These are phyloP conservation scores for Cyprinodon tularosa DNA, from an alignment of 2,113 vertebrate genomes.

Conservation along the genomic window DNA sequence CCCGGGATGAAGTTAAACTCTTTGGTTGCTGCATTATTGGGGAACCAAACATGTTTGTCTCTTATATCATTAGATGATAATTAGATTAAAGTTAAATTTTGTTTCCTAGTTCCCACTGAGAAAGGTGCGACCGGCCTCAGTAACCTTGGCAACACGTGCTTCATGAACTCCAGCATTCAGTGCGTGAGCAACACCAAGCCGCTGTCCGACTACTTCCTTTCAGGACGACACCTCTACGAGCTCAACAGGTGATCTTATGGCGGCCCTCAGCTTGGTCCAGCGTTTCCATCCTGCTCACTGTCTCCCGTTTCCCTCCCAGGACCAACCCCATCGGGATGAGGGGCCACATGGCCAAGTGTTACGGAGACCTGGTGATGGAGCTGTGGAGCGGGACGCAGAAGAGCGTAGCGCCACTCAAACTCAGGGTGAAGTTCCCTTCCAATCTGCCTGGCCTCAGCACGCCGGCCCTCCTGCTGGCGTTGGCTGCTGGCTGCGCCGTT, in stretches of 20 bases:
- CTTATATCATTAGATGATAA: no score
- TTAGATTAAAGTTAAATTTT: background rate
- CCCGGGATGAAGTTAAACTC: no score
- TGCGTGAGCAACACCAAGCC: slow-evolving; percentile 99
- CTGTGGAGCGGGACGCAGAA: slow-evolving; percentile 99
- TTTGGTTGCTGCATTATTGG: background rate
- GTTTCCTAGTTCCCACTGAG: slow-evolving; percentile 90
- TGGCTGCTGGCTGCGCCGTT: background rate
- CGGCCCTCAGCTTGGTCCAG: background rate
- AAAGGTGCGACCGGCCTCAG: slow-evolving; percentile 98
- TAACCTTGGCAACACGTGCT: slow-evolving; percentile 98
- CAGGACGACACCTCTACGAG: slow-evolving; percentile 96
- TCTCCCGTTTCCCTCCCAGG: slow-evolving; percentile 69
- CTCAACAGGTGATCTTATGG: slow-evolving; percentile 87
- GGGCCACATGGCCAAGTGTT: slow-evolving; percentile 99
- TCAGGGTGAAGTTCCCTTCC: slow-evolving; percentile 81
- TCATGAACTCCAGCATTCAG: slow-evolving; percentile 99
- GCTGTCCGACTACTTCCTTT: slow-evolving; percentile 95
- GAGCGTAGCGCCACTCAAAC: slow-evolving; percentile 94
- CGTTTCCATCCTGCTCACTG: background rate
- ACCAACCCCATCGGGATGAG: slow-evolving; percentile 98
- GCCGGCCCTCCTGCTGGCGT: no score
- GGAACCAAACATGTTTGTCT: background rate
- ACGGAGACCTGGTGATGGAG: slow-evolving; percentile 97
- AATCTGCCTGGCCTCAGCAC: background rate